Evolutionary conservation across 2,888 invertebrate genomes (phyloP), one percentile per base, ranked within the genome.

Genomic region (Rhagonycha lutea): DNA sequence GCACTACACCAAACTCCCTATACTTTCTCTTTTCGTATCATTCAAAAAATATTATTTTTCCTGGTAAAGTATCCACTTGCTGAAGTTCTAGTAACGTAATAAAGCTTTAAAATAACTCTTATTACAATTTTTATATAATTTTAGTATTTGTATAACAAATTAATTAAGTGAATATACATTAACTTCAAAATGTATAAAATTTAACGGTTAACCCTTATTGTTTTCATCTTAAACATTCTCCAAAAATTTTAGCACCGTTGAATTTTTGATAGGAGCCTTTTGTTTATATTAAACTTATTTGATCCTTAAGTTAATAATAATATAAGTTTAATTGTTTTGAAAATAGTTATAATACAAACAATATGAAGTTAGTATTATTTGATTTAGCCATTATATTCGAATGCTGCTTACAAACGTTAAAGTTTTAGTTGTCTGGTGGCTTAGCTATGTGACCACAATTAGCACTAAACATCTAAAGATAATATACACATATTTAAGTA

Each of bases 401-500:
- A 47, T 8, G 7, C n/a, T 47, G 47, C n/a, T 47, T 47, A n/a
- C 47, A 47, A 32, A 32, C 12, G 11, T 4, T 32, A 4, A 32
- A 47, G 47, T 47, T 47, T 47, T 47, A 47, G 47, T 47, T 47
- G 47, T 8, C n/a, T 47, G n/a, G 47, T n/a, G n/a, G 47, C 47
- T 47, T 47, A 65, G 63, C 63, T 65, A 24, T n/a, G n/a, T n/a
- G 63, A 65, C 63, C 18, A 65, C 63, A 65, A 65, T 65, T 65
- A 65, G 23, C 26, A n/a, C 26, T 65, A 65, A 65, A 12, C 24
- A 24, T 65, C 26, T 62, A 24, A 24, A 26, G 26, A 65, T 24
- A 26, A 65, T 65, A 65, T 24, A 65, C 47, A 47, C 47, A 47
- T 47, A 47, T 47, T 47, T 47, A 47, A 47, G 47, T 47, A 47